phyloP scores from a whole-genome alignment of 2,797 vertebrate genomes.

The Vireo griseus region DNA sequence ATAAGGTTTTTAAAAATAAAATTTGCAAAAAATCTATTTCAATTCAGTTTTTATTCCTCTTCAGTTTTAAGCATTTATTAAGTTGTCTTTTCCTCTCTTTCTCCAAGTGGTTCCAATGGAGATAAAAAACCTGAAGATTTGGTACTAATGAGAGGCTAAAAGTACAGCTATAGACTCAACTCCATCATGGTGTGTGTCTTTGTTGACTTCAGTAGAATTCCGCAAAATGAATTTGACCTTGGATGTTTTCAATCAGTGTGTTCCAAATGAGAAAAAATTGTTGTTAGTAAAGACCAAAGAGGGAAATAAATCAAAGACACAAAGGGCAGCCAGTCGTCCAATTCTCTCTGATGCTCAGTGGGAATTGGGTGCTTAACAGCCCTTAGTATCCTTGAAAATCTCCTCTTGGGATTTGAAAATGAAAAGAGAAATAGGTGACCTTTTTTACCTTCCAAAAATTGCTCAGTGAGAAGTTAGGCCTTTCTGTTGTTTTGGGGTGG shows the following conservation, averaged over 20 bases:
- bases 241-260: constrained; percentile 64
- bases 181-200: constrained; percentile 40
- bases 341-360: constrained; percentile 54
- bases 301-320: constrained; percentile 66
- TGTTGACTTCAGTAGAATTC: constrained; percentile 60
- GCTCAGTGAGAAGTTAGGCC: not conserved
- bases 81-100: not conserved
- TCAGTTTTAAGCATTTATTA: not conserved
- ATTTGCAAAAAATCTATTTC: not conserved
- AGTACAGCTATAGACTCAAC: constrained; percentile 30
- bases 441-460: constrained; percentile 52
- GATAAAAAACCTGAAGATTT: not conserved
- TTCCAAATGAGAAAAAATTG: constrained; percentile 67
- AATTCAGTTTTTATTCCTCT: not conserved
- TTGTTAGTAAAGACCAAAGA: constrained; percentile 65
- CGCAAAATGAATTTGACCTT: constrained; percentile 59
- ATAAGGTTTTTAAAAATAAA: not conserved
- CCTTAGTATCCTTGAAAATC: constrained; percentile 62
- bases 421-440: constrained; percentile 41
- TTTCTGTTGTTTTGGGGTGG: not conserved
- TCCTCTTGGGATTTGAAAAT: constrained; percentile 48
- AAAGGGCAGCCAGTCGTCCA: constrained; percentile 62
- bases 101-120: not conserved
- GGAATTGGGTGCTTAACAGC: constrained; percentile 66
- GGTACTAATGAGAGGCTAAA: constrained; percentile 42